These are phyloP conservation scores for Lampris megalopsis DNA, from an alignment of 2,113 vertebrate species.

Conservation along the genomic window DNA sequence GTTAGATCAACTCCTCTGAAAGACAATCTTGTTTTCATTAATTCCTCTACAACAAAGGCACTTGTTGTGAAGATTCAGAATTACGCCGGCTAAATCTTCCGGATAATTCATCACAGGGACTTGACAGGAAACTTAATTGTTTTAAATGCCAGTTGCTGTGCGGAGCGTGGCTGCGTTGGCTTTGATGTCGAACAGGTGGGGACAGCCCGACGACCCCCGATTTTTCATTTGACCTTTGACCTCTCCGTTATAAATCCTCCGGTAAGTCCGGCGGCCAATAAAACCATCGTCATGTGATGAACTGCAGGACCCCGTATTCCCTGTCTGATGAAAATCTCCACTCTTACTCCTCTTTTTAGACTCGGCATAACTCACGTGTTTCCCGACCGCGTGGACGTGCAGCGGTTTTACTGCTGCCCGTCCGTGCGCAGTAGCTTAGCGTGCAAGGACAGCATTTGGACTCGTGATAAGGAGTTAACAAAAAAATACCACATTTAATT, in stretches of 20 bases:
- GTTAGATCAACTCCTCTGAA: slow-evolving; percentile 99
- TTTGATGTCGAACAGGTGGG: slow-evolving; percentile 81
- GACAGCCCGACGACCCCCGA: slow-evolving; percentile 74
- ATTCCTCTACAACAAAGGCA: slow-evolving; percentile 99
- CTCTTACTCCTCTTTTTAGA: slow-evolving; percentile 55
- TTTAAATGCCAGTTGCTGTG: slow-evolving; percentile 96
- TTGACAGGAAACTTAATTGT: slow-evolving; percentile 97
- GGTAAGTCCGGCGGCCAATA: slow-evolving; percentile 64
- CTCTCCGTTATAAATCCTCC: slow-evolving; percentile 66
- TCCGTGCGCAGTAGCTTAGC: too few species aligned
- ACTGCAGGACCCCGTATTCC: slow-evolving; percentile 72
- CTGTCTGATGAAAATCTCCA: slow-evolving; percentile 50
- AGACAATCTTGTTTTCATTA: slow-evolving; percentile 99
- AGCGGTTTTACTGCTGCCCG: too few species aligned
- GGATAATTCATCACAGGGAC: slow-evolving; percentile 99
- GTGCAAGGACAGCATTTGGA: too few species aligned
- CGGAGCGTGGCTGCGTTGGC: slow-evolving; percentile 65
- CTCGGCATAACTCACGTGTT: slow-evolving; percentile 31
- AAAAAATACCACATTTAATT: too few species aligned
- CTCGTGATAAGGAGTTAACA: too few species aligned
- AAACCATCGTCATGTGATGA: slow-evolving; percentile 71
- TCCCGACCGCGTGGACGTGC: too few species aligned
- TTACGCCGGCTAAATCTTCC: slow-evolving; percentile 96
- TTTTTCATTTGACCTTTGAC: slow-evolving; percentile 75
- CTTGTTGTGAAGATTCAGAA: slow-evolving; percentile 99